Evolutionary conservation across 2,113 vertebrate genomes (phyloP).

Genomic region (Melanerpes formicivorus): DNA sequence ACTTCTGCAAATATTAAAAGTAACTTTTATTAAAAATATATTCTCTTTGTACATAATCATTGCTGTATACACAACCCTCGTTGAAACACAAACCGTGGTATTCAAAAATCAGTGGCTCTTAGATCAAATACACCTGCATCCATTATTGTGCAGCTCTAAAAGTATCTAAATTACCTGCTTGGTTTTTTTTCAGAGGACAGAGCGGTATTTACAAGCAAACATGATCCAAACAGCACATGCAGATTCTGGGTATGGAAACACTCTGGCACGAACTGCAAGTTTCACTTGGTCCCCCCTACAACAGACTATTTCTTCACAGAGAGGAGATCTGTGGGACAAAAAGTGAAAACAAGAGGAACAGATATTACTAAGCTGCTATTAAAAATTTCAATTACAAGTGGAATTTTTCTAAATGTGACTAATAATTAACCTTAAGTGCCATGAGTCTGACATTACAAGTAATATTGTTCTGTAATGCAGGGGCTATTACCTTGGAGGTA

Average conservation of each 20-base stretch:
- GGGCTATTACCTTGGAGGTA: not conserved
- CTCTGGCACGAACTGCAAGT: conserved; percentile 90
- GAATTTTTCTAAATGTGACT: not conserved
- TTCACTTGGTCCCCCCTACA: conserved; percentile 95
- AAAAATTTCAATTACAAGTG: not conserved
- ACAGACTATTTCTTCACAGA: conserved; percentile 94
- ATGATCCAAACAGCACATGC: conserved; percentile 97
- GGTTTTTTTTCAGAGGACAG: conserved; percentile 82
- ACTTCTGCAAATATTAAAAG: conserved; percentile 2
- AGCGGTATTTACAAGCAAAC: conserved; percentile 98
- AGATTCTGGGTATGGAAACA: conserved; percentile 92
- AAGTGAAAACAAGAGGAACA: not conserved
- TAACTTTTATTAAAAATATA: conserved; percentile 75
- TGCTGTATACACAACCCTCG: conserved; percentile 45
- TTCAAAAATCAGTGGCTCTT: conserved; percentile 28
- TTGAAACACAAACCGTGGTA: conserved; percentile 27
- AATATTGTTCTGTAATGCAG: not conserved
- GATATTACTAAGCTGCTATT: not conserved
- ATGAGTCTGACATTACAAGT: not conserved
- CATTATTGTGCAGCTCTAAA: not conserved
- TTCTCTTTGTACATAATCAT: conserved; percentile 68
- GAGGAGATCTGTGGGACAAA: conserved; percentile 83
- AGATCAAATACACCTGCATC: conserved; percentile 23
- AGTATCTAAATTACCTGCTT: not conserved
- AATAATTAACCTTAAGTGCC: not conserved